Base-by-base conservation (phyloP, 2,888 invertebrate genomes). In the Creontiades dilutus region DNA sequence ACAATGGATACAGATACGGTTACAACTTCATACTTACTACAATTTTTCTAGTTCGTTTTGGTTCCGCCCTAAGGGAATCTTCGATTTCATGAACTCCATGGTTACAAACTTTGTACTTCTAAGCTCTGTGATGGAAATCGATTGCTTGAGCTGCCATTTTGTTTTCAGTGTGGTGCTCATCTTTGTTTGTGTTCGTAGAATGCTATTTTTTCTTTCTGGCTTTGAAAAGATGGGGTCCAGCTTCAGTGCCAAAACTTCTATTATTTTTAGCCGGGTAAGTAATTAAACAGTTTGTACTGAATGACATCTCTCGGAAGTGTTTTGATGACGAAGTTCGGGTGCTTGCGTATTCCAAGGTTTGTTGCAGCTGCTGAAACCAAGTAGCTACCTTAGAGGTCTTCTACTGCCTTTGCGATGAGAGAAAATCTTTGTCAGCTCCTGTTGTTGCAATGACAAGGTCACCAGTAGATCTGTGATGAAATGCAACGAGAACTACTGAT, bases 211-310 rank as follows among this genome's bases (percentile, higher is more conserved):
- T 85, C 48, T 61, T 86, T 16, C 86, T 86, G 86, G 86, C 86
- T 86, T 86, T 47, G 68, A 86, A 23, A 86, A 46, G 86, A 75
- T 86, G 86, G 76, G 86, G 37, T 75, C 48, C 55, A 28, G 48
- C n/a, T 47, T 47, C 23, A 46, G 86, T 86, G 86, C 86, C 86
- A 86, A 86, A 46, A 86, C 37, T 23, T 75, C 75, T 27, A 11
- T n/a, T 86, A 86, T 86, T 86, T 86, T 86, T 75, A 86, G 75
- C 48, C 37, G 75, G 55, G 86, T 86, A 75, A 86, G 86, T 86
- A 48, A 19, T 75, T 23, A 37, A 46, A 61, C 46, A 57, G 46
- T 61, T 16, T 52, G 19, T 27, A 19, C n/a, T 0, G 13, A 82
- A 23, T 82, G 82, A 19, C 82, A 52, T 7, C 16, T 48, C 0